Conservation (phyloP, 2,888 invertebrate species). For the Trachelus iudaicus region DNA sequence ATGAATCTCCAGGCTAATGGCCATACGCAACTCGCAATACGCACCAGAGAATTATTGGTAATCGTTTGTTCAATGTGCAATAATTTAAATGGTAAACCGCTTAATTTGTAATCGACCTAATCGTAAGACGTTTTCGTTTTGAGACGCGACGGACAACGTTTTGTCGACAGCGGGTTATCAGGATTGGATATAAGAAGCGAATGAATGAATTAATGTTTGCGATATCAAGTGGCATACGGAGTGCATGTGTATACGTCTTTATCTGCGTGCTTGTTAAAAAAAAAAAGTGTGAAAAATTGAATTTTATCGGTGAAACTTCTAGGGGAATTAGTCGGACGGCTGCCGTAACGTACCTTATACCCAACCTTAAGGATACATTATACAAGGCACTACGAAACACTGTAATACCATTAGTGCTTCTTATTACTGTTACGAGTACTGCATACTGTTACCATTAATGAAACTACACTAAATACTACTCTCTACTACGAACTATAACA, state of each 20-base stretch:
- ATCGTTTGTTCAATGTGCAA: slow-evolving; percentile 58
- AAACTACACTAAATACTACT: not conserved
- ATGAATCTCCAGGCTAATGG: slow-evolving; percentile 11
- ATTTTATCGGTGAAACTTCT: not conserved
- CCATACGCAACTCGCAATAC: slow-evolving; percentile 36
- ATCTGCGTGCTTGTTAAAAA: slow-evolving; percentile 6
- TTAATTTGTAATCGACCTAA: slow-evolving; percentile 37
- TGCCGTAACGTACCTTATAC: not conserved
- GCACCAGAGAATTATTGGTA: slow-evolving; percentile 43
- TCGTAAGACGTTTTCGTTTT: not conserved
- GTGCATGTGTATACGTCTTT: not conserved
- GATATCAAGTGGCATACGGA: not conserved
- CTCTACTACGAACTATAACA: not conserved
- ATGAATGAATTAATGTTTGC: not conserved
- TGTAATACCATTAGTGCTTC: not conserved
- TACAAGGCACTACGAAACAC: not conserved
- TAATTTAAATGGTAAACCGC: slow-evolving; percentile 48
- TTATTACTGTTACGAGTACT: not conserved
- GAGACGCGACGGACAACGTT: not conserved
- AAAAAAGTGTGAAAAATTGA: slow-evolving; percentile 1
- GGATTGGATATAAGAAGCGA: not conserved
- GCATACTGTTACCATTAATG: not conserved
- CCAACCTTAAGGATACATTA: not conserved
- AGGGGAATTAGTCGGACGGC: not conserved
- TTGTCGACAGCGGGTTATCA: not conserved